Evolutionary conservation across 2,797 vertebrate genomes (phyloP).

Genomic region (Tragopan temminckii): DNA sequence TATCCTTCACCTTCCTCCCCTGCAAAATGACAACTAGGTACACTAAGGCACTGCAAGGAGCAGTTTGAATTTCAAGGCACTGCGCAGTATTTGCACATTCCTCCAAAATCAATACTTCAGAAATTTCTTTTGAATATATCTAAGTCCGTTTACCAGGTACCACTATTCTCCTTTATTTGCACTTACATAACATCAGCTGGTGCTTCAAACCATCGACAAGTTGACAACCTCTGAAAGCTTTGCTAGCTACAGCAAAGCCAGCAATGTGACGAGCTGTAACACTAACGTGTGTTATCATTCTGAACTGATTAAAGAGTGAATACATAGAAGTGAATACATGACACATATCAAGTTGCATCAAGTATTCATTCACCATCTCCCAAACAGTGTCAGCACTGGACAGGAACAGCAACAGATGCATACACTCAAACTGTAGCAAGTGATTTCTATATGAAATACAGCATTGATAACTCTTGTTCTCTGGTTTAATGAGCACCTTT

Average conservation of each 20-base stretch:
- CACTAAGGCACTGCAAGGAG: background rate
- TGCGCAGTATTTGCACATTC: background rate
- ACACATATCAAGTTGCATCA: background rate
- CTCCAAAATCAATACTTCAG: background rate
- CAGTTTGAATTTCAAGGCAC: background rate
- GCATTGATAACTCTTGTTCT: background rate
- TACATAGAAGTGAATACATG: background rate
- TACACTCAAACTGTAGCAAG: background rate
- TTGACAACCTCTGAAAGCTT: background rate
- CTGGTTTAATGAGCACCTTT: background rate
- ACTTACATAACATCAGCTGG: rapidly evolving
- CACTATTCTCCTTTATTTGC: background rate
- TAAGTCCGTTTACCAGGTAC: background rate
- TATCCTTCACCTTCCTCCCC: background rate
- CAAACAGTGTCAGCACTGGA: background rate
- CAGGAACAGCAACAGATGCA: background rate
- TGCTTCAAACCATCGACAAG: background rate
- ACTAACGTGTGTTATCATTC: background rate
- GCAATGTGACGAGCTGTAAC: rapidly evolving
- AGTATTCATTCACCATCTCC: background rate
- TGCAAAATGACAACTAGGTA: background rate
- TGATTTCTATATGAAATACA: background rate
- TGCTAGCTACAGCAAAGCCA: background rate
- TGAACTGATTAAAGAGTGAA: background rate
- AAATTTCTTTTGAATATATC: background rate